Evolutionary conservation across 2,113 vertebrate genomes (phyloP), one percentile per base, ranked within the genome.

Genomic region (Laterallus jamaicensis): DNA sequence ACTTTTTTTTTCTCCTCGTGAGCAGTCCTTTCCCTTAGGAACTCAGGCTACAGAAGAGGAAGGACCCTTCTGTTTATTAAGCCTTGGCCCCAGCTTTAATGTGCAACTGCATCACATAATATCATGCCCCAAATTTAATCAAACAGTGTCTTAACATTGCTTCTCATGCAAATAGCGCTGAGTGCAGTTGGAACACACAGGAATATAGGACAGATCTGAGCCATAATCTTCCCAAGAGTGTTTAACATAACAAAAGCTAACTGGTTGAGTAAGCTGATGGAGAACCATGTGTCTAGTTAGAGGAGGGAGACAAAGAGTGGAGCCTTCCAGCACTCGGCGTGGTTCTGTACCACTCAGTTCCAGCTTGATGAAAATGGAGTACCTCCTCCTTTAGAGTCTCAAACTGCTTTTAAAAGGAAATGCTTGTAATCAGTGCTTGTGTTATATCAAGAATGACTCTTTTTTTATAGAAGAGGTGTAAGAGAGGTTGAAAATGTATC

Each of bases 241-340:
- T 71, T 96, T 95, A 94, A 79, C 94, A 90, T 92, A 86, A 92
- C 93, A 95, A 96, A 95, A 93, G 82, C 77, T 52, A 86, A 64
- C 78, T 78, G 78, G 78, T 63, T 7, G 32, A 93, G 76, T 78
- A 78, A 88, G 78, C 82, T 91, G 44, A 55, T 67, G 56, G 85
- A 83, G 66, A 93, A 77, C 25, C 56, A 49, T 68, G 64, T 82
- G 60, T 79, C 91, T 59, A 90, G 42, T 71, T 84, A 39, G 39
- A 78, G 68, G 59, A 64, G 22, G 25, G 62, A 90, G 47, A 94
- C 85, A 96, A 91, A 95, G 90, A 70, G 35, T 0, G 0, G 90
- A 56, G 40, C 73, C 69, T 88, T 77, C 37, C 79, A 92, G 71
- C 40, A 10, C 63, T 31, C 0, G 3, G n/a, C 1, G 2, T 63